phyloP scores from a whole-genome alignment of 2,113 vertebrate species.

The Sialia sialis region DNA sequence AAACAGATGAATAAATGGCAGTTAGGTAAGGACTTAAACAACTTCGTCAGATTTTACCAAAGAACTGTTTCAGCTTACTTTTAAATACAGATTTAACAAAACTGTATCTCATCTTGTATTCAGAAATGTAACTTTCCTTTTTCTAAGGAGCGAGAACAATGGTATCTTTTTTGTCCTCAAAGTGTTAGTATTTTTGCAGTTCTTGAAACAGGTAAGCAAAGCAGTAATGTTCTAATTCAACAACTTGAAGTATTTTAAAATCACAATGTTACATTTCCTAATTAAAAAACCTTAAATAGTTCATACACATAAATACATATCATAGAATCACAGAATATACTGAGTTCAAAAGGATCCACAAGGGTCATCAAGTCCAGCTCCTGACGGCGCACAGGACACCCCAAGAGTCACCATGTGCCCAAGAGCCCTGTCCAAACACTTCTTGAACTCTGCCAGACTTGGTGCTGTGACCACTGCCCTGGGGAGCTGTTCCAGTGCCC shows the following conservation, averaged over 20 bases:
- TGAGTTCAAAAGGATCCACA: neutral
- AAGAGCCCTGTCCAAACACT: rapidly evolving
- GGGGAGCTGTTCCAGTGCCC: neutral
- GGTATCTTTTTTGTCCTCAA: neutral
- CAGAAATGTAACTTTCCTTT: neutral
- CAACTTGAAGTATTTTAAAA: neutral
- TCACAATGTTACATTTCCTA: neutral
- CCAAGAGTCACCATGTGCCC: neutral
- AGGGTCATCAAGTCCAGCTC: rapidly evolving
- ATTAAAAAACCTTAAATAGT: neutral
- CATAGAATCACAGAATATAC: neutral
- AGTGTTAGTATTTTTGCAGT: neutral
- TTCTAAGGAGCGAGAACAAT: rapidly evolving
- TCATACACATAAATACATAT: neutral
- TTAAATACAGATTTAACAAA: neutral
- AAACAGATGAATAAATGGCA: neutral
- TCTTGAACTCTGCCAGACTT: neutral
- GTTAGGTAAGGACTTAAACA: neutral
- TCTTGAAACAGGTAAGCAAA: neutral
- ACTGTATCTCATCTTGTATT: neutral
- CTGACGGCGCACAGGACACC: neutral
- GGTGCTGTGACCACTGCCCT: neutral
- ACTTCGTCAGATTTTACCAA: neutral
- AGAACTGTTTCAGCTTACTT: neutral
- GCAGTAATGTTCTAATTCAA: neutral